Percentiles rank a stretch among this genome's conserved stretches.
Evolutionary conservation across 1,140 invertebrate species (phyloP).

Genomic region (Dreissena polymorpha): DNA sequence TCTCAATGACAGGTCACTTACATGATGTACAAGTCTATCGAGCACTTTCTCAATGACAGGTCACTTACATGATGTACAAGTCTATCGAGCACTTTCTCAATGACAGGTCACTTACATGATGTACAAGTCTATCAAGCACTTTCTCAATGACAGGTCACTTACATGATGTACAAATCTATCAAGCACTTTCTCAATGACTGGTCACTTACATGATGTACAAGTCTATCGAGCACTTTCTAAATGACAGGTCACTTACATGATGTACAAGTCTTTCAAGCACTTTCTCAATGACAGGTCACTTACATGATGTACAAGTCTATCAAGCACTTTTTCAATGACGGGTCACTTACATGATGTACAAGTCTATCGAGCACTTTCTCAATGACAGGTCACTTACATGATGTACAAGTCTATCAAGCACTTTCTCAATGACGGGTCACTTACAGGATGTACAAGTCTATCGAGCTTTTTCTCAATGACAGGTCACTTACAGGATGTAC

Average conservation of each 20-base stretch:
- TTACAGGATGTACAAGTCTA: constrained; percentile 93
- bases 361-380: constrained; percentile 97
- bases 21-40: constrained; percentile 94
- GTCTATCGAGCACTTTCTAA: constrained; percentile 97
- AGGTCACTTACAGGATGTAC: constrained; percentile 93
- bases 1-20: constrained; percentile 96
- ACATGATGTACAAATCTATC: constrained; percentile 95
- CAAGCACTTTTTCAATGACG: constrained; percentile 97
- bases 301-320: constrained; percentile 94
- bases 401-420: constrained; percentile 95
- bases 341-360: constrained; percentile 93
- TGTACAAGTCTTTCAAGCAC: constrained; percentile 96
- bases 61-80: constrained; percentile 95
- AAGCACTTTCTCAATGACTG: constrained; percentile 97
- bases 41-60: constrained; percentile 97
- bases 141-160: constrained; percentile 97
- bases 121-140: constrained; percentile 95
- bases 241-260: constrained; percentile 92
- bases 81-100: constrained; percentile 97
- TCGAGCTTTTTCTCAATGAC: constrained; percentile 98
- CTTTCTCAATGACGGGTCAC: constrained; percentile 96
- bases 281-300: constrained; percentile 96
- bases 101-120: constrained; percentile 92
- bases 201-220: constrained; percentile 95
- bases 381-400: constrained; percentile 93